Evolutionary conservation across 2,888 invertebrate genomes (phyloP), one percentile per base, ranked within the genome.

Genomic region (Nephrotoma appendiculata): DNA sequence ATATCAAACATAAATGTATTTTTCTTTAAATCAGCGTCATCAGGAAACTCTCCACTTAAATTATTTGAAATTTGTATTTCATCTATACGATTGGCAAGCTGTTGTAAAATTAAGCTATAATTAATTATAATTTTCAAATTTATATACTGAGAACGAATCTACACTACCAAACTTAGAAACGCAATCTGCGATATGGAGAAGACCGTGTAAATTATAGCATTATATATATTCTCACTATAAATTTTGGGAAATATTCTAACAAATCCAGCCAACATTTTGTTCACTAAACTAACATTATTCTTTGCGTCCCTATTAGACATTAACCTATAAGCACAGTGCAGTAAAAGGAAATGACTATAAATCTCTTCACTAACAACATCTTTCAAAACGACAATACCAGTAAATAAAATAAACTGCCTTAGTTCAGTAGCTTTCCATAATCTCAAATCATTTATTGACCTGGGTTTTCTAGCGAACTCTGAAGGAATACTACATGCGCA

Each of bases 371-470:
- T 7, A 41, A 88, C 87, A 57, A 86, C 86, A 19, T 88, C 86
- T 88, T 88, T 88, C 19, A 88, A 87, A 42, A 87, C 87, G 52
- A 87, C 84, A 45, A 88, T 86, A 31, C 88, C 88, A 6, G 88
- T 88, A 86, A 88, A 88, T 5, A 88, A 42, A 12, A 87, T 83
- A 43, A 87, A 86, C 42, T 87, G 87, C 7, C 87, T 83, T 44
- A 86, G 86, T 85, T 87, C 87, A 1, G 83, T 86, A 19, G 88
- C 87, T 71, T 88, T 88, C 88, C 88, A 88, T 9, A 87, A 87
- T 2, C 86, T 15, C 43, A 88, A 12, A 87, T 88, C 88, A 5
- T 88, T 87, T 6, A 88, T 87, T 45, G 83, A 9, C 41, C 88
- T 57, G n/a, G 88, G 88, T 84, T 88, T 87, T 87, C 88, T 87